Evolutionary conservation across 2,113 vertebrate species (phyloP).

Genomic region (Odocoileus virginianus): DNA sequence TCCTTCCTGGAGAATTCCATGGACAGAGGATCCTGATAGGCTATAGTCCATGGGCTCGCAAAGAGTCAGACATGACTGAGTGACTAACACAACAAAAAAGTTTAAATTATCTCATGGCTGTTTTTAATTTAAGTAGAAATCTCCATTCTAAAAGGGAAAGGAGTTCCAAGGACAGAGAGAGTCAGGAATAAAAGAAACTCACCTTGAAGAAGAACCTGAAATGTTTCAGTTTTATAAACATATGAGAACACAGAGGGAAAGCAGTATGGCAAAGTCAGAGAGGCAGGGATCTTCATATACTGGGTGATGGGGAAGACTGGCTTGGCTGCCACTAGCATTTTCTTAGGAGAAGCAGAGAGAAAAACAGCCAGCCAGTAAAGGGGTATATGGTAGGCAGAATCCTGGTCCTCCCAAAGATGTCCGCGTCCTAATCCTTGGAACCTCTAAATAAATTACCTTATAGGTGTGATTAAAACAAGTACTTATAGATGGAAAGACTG

Average conservation of each 20-base stretch:
- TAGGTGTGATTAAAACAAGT: not conserved
- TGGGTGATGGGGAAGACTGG: not conserved
- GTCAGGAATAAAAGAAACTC: not conserved
- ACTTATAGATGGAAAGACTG: not conserved
- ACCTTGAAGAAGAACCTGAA: not conserved
- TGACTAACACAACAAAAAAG: not conserved
- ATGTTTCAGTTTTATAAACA: not conserved
- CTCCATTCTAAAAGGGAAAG: not conserved
- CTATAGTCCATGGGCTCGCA: not conserved
- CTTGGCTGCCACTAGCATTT: not conserved
- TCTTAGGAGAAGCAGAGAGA: not conserved
- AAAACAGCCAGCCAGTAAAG: not conserved
- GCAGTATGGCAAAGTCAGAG: not conserved
- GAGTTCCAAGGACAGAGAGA: not conserved
- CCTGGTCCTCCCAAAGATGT: not conserved
- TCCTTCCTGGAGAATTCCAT: not conserved
- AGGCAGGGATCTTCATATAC: rapidly evolving
- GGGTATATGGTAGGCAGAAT: not conserved
- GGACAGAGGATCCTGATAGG: not conserved
- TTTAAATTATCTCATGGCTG: not conserved
- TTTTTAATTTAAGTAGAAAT: not conserved
- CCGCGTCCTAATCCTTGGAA: not conserved
- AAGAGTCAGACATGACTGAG: not conserved
- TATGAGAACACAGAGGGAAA: not conserved
- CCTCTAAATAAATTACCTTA: not conserved